Conservation (phyloP, 2,888 invertebrate species). For the Melikaiella ostensackeni region DNA sequence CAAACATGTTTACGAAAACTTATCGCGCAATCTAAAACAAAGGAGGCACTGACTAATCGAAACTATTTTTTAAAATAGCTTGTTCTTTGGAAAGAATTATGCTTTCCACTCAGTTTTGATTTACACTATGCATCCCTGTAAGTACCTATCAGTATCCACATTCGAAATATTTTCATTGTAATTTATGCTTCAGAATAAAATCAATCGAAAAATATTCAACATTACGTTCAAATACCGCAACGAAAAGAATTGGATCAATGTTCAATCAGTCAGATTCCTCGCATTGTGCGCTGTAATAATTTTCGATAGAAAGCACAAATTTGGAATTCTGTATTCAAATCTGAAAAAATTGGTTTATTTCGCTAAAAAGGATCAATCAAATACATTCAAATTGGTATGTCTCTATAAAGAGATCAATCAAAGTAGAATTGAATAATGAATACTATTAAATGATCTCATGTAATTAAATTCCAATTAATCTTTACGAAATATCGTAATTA, state of each 20-base stretch:
- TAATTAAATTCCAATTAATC: too few species aligned
- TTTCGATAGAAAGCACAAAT: neutral
- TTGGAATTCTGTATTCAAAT: neutral
- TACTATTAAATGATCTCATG: too few species aligned
- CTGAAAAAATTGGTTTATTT: neutral
- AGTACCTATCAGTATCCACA: neutral
- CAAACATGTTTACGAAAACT: conserved; percentile 23
- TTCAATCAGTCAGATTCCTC: conserved; percentile 2
- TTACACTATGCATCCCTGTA: neutral
- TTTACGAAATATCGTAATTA: neutral
- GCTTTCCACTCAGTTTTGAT: neutral
- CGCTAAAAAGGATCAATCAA: neutral
- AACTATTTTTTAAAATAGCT: too few species aligned
- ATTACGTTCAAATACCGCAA: conserved; percentile 24
- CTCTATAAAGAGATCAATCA: too few species aligned
- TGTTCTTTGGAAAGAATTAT: too few species aligned
- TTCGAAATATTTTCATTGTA: conserved; percentile 3
- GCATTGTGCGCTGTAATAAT: conserved; percentile 6
- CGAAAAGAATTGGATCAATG: conserved; percentile 5
- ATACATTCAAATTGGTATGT: too few species aligned
- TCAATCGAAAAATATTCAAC: conserved; percentile 2
- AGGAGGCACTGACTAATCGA: neutral
- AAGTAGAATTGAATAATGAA: too few species aligned
- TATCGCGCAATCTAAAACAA: neutral
- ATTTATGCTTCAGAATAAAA: neutral